A percentile compares a stretch with the other conserved stretches of the same genome.
These are phyloP conservation scores for Thunnus maccoyii DNA, from an alignment of 2,113 vertebrate genomes.

Conservation along the genomic window DNA sequence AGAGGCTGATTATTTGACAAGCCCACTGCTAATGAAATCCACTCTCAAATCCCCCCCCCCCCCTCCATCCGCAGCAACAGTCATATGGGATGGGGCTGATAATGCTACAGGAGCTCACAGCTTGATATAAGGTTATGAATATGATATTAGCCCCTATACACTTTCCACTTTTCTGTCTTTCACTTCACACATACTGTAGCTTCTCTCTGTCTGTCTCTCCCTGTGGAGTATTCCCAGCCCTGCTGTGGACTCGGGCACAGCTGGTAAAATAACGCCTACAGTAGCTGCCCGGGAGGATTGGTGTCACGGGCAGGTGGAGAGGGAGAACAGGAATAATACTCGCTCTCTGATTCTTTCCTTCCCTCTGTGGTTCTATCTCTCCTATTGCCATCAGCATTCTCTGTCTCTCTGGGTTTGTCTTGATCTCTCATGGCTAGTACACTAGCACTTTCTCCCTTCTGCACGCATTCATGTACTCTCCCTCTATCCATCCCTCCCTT, in stretches of 20 bases:
- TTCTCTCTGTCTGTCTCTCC: background rate
- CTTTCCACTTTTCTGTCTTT: constrained; percentile 15
- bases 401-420: constrained; percentile 6
- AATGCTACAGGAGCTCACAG: constrained; percentile 38
- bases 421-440: background rate
- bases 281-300: constrained; percentile 18
- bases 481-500: constrained; percentile 18
- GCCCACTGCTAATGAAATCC: constrained; percentile 68
- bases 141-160: constrained; percentile 34
- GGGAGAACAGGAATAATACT: background rate
- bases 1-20: constrained; percentile 71
- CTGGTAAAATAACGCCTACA: constrained; percentile 35
- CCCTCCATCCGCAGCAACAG: background rate
- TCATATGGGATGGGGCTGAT: constrained; percentile 31
- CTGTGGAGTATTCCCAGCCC: background rate
- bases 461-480: constrained; percentile 12
- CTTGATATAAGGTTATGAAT: constrained; percentile 47
- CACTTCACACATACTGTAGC: constrained; percentile 17
- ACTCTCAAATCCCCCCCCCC: constrained; percentile 31
- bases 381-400: background rate
- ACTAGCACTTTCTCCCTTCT: background rate
- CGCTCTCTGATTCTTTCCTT: constrained; percentile 2
- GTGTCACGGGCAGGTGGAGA: constrained; percentile 42
- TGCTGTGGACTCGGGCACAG: constrained; percentile 13
- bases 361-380: constrained; percentile 19